Base-by-base conservation (phyloP, 1,140 invertebrate species). In the Psilanteris sp. region DNA sequence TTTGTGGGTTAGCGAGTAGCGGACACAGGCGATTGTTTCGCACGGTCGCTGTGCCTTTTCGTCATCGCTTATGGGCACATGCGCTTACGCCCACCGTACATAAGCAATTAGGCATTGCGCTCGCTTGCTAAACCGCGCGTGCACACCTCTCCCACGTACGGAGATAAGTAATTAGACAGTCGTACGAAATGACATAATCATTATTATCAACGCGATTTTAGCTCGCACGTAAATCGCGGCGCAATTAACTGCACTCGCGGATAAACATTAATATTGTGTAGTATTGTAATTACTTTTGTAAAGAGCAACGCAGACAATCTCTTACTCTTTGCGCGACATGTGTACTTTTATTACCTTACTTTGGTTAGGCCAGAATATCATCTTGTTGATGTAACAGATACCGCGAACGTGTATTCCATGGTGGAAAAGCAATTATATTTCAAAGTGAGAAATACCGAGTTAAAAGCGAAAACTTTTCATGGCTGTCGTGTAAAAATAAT, bases 151-250 rank as follows among this genome's bases (percentile, higher is more conserved):
- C 71, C 70, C 64, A 78, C 70, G 77, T 71, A 68, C 55, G 15
- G 8, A 39, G 71, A 75, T 67, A 71, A 78, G 71, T 61, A 78
- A 75, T 78, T 75, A 78, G 66, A 48, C 71, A 43, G 61, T 67
- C 31, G 59, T 24, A 27, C 36, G 10, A 71, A 67, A 72, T 71
- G 71, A 75, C 71, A 78, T 78, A 70, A 78, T 78, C 66, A 74
- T 78, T 74, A 66, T 74, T 74, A 73, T 75, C 62, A 67, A 67
- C 31, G 55, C 54, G 62, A 54, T 48, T 59, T 59, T 26, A 44
- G 41, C 44, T 44, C n/a, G 46, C 52, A 46, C 52, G 44, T 76
- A 70, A 62, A 64, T 64, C 37, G 57, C 44, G 10, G 3, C 15
- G 46, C 61, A 66, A 74, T 74, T 59, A 74, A 55, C 43, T 7